phyloP scores from a whole-genome alignment of 37 sponge, comb jelly and placozoan genomes.

The Oscarella lobularis region DNA sequence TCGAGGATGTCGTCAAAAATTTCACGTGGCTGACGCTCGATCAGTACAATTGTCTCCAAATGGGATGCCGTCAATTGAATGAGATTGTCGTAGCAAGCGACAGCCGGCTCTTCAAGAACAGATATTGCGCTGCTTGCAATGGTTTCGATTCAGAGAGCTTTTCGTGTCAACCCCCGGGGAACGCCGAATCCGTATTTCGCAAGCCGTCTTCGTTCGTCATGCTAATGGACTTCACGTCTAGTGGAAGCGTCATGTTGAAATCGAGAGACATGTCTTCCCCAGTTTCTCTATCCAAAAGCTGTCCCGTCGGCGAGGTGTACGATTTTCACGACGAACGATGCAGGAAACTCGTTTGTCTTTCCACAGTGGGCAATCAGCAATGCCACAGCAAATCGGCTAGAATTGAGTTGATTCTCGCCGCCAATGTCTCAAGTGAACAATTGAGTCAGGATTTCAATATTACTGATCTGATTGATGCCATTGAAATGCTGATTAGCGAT shows the following conservation, averaged over 20 bases:
- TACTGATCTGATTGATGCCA: neutral
- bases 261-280: neutral
- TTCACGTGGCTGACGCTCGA: neutral
- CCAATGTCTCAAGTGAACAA: neutral
- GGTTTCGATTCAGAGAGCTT: neutral
- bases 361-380: neutral
- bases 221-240: neutral
- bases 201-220: neutral
- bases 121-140: neutral
- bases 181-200: neutral
- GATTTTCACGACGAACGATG: neutral
- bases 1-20: neutral
- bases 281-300: neutral
- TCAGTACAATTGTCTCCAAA: neutral
- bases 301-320: neutral
- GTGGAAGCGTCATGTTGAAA: neutral
- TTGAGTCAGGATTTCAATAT: neutral
- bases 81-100: neutral
- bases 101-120: neutral
- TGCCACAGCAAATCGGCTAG: neutral
- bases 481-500: neutral
- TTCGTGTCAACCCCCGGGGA: neutral
- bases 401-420: neutral
- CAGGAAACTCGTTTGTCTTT: neutral
- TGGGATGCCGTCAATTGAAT: neutral